Conservation (phyloP, 1,140 invertebrate species). For the Bombus huntii region DNA sequence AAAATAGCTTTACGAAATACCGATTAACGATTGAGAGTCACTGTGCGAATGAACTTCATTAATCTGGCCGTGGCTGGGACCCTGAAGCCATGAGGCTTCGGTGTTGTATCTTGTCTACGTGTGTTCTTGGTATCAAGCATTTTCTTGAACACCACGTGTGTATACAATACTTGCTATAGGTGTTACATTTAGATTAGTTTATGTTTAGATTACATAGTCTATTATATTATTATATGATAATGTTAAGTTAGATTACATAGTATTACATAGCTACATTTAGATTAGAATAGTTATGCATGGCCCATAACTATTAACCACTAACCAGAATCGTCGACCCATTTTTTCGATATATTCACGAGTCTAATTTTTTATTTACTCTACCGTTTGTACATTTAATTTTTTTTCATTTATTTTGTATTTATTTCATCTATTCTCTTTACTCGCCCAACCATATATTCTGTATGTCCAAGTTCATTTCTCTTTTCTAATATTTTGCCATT, state of each 20-base stretch:
- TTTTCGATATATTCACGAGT: background rate
- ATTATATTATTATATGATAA: too few species aligned
- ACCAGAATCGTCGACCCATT: background rate
- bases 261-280: too few species aligned
- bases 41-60: slow-evolving; percentile 75
- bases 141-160: slow-evolving; percentile 33
- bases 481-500: too few species aligned
- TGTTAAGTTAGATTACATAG: too few species aligned
- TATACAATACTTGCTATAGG: background rate
- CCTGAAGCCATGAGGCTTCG: slow-evolving; percentile 39
- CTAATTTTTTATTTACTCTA: slow-evolving; percentile 5
- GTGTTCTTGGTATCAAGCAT: slow-evolving; percentile 63
- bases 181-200: slow-evolving; percentile 6
- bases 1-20: background rate
- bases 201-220: too few species aligned
- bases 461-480: too few species aligned
- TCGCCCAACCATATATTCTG: background rate
- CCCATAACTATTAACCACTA: too few species aligned
- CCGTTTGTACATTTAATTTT: background rate
- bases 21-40: slow-evolving; percentile 65
- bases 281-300: too few species aligned
- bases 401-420: background rate
- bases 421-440: background rate
- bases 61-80: slow-evolving; percentile 71
- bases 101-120: slow-evolving; percentile 60